Evolutionary conservation across 1,140 invertebrate genomes (phyloP), one percentile per base, ranked within the genome.

Genomic region (Pachypeltis micranthus): DNA sequence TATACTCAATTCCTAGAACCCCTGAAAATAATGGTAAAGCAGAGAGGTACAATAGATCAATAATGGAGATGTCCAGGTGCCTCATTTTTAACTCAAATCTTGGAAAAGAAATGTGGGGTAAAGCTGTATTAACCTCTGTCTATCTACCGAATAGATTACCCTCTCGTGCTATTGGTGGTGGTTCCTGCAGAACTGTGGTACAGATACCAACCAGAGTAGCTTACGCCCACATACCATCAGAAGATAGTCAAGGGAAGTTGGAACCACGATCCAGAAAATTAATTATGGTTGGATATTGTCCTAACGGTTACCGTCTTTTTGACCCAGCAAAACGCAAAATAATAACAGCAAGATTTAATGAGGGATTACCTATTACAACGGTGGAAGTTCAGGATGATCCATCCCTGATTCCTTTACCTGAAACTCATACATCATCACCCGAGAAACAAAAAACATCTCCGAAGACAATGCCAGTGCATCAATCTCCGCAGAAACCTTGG

Each of bases 1-100:
- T 24, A 12, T 59, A 59, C 28, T 28, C 57, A 1, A 59, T 59
- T 24, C 57, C 57, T 27, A 26, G 57, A 26, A 55, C 24, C 27
- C 54, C 21, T 14, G 16, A 21, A 19, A 21, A 55, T 25, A 55
- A 55, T 23, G 57, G 57, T 28, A 59, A 59, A 31, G 57, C 27
- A 59, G 55, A 24, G 26, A 14, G 55, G 26, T 23, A 23, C 12
- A 57, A 57, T n/a, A 24, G 57, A 59, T 27, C 57, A 12, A 1
- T 59, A 31, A 12, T 27, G 25, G 57, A 59, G n/a, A 59, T 27
- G 19, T 24, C 27, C 1, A 59, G 27, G n/a, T 29, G 25, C 31
- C n/a, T n/a, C n/a, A n/a, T n/a, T n/a, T n/a, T n/a, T n/a, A n/a
- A n/a, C n/a, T n/a, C n/a, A n/a, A n/a, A 39, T 16, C 31, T 39